Conservation (phyloP, 2,113 vertebrate genomes). For the Poecile atricapillus region DNA sequence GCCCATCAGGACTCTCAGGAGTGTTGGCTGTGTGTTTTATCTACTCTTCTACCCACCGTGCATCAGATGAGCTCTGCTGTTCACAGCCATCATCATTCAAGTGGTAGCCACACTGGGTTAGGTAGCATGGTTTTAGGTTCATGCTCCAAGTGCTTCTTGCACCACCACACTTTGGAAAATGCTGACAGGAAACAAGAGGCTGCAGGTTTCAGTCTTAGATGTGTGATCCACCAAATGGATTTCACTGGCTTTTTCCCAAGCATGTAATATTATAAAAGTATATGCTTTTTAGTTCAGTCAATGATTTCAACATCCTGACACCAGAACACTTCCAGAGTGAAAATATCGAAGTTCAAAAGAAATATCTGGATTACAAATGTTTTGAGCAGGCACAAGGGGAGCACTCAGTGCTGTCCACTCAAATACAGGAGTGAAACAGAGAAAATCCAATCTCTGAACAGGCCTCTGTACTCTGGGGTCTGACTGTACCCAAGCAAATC, state of each 20-base stretch:
- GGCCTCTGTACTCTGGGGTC: neutral
- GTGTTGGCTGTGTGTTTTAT: neutral
- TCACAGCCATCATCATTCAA: neutral
- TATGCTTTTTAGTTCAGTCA: neutral
- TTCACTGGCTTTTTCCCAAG: neutral
- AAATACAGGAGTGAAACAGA: neutral
- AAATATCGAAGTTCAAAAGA: neutral
- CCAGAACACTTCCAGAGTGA: neutral
- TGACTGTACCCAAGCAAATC: neutral
- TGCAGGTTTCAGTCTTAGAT: neutral
- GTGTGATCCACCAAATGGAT: neutral
- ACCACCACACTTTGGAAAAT: neutral
- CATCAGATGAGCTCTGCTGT: neutral
- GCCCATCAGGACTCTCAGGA: neutral
- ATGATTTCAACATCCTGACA: neutral
- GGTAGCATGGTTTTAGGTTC: neutral
- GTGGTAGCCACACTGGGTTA: neutral
- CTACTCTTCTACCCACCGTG: accelerated
- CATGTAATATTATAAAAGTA: neutral
- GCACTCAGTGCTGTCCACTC: neutral
- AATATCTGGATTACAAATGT: neutral
- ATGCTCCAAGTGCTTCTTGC: neutral
- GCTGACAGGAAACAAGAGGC: neutral
- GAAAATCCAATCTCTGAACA: neutral
- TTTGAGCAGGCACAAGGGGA: neutral